Percentiles rank a stretch among this genome's conserved stretches.
Conservation (phyloP, 2,113 vertebrate genomes). For the Oreochromis aureus region DNA sequence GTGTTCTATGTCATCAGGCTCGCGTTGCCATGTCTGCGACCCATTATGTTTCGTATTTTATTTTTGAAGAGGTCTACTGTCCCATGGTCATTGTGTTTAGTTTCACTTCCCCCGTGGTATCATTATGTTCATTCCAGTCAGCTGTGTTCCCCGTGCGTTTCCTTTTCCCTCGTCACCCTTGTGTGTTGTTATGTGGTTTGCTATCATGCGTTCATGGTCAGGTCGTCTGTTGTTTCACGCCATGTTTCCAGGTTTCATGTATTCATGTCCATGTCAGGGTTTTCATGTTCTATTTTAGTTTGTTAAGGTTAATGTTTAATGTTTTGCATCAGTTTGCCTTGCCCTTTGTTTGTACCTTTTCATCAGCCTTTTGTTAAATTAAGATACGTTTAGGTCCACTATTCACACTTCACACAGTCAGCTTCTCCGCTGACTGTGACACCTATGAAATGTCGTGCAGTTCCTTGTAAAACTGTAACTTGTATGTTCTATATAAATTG, state of each 20-base stretch:
- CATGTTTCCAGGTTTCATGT: neutral
- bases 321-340: neutral
- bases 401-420: too few species aligned
- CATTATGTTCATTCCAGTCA: neutral
- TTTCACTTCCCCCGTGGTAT: neutral
- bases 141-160: neutral
- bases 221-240: fast-evolving
- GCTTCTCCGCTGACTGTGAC: too few species aligned
- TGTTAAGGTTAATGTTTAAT: neutral
- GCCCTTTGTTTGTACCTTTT: too few species aligned
- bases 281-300: neutral
- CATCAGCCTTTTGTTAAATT: too few species aligned
- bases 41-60: neutral
- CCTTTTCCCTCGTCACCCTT: neutral
- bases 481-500: too few species aligned
- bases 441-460: too few species aligned
- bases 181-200: neutral
- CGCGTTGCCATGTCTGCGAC: neutral
- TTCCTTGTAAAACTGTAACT: too few species aligned
- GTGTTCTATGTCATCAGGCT: neutral
- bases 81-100: neutral
- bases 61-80: neutral
- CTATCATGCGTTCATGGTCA: neutral
- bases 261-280: neutral
- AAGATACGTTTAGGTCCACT: too few species aligned